Evolutionary conservation across 2,888 invertebrate species (phyloP).

Genomic region (Malacosoma neustria): DNA sequence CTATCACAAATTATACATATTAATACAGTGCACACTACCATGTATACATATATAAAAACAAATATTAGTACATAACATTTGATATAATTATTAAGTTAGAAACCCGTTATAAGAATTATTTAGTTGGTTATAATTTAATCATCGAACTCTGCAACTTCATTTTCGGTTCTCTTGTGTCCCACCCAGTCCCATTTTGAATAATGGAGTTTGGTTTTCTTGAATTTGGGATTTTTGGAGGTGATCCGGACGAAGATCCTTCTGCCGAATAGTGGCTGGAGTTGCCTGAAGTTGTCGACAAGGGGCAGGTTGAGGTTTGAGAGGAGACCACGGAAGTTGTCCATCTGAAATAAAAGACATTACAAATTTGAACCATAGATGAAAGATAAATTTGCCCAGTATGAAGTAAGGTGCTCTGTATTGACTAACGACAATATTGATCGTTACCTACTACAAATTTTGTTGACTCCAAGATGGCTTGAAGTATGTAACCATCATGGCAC

Average conservation of each 20-base stretch:
- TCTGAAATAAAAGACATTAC: conserved; percentile 57
- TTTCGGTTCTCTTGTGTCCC: conserved; percentile 65
- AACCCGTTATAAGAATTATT: conserved; percentile 32
- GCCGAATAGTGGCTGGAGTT: conserved; percentile 79
- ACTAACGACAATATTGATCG: too few relatives aligned
- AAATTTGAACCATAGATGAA: too few relatives aligned
- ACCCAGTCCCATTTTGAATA: conserved; percentile 80
- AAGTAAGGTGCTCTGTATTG: too few relatives aligned
- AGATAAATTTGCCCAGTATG: too few relatives aligned
- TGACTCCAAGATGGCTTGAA: too few relatives aligned
- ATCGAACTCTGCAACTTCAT: conserved; percentile 61
- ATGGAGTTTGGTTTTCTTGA: conserved; percentile 73
- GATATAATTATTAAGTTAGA: conserved; percentile 27
- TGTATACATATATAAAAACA: conserved; percentile 16
- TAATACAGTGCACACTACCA: conserved; percentile 43
- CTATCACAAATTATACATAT: conserved; percentile 29
- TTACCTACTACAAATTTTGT: too few relatives aligned
- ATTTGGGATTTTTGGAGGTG: conserved; percentile 71
- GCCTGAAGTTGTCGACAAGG: conserved; percentile 82
- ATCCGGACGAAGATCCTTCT: conserved; percentile 80
- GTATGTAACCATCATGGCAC: too few relatives aligned
- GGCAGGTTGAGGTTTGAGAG: conserved; percentile 76
- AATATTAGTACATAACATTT: conserved; percentile 26
- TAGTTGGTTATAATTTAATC: conserved; percentile 32
- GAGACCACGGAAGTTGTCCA: conserved; percentile 78